These are phyloP conservation scores for Callorhinus ursinus DNA, from an alignment of 2,113 vertebrate species.

Conservation along the genomic window DNA sequence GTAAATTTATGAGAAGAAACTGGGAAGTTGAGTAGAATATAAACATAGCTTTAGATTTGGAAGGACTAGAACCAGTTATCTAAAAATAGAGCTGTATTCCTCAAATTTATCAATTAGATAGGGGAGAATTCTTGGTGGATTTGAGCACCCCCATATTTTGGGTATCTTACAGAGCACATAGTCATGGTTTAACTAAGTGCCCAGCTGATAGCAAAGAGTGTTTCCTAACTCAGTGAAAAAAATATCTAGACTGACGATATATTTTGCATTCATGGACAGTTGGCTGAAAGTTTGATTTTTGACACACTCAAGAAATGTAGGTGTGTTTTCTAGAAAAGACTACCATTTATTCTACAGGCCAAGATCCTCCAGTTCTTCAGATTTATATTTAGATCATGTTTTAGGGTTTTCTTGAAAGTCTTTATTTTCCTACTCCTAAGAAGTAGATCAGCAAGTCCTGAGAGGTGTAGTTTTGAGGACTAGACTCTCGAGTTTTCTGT, in stretches of 20 bases:
- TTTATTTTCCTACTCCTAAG: not conserved
- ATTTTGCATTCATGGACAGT: not conserved
- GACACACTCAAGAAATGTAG: not conserved
- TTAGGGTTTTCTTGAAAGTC: not conserved
- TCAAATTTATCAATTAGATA: not conserved
- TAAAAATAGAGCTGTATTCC: conserved; percentile 5
- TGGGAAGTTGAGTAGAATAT: not conserved
- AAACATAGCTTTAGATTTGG: conserved; percentile 13
- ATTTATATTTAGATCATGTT: conserved; percentile 20
- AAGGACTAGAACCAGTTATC: not conserved
- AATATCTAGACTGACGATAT: not conserved
- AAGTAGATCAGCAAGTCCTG: not conserved
- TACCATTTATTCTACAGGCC: not conserved
- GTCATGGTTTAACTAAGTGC: not conserved
- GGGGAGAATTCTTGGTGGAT: not conserved
- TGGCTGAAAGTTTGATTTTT: conserved; percentile 1
- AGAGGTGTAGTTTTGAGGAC: not conserved
- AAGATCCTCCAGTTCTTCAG: not conserved
- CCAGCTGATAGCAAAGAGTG: conserved; percentile 14
- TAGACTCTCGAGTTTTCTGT: conserved; percentile 10
- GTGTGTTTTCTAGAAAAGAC: not conserved
- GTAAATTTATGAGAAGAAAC: conserved; percentile 39
- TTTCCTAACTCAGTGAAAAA: not conserved
- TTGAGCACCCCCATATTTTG: not conserved
- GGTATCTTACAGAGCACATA: not conserved